These are phyloP conservation scores for Grus americana DNA, from an alignment of 2,113 vertebrate species.

Conservation along the genomic window DNA sequence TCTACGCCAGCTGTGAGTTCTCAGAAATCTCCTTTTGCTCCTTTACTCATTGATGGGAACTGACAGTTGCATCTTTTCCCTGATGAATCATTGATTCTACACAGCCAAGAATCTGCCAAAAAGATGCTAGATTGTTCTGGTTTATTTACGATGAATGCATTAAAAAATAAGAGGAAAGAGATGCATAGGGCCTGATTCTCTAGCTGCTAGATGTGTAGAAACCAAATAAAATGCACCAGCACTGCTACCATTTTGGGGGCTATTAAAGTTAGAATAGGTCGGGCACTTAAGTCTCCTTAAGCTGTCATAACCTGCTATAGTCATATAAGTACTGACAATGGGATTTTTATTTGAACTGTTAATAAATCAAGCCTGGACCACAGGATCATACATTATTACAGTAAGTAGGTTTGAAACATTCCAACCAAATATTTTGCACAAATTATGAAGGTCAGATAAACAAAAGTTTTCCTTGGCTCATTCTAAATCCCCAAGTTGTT, in stretches of 20 bases:
- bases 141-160: not conserved
- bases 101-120: not conserved
- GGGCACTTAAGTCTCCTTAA: not conserved
- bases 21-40: not conserved
- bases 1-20: not conserved
- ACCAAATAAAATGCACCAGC: not conserved
- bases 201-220: not conserved
- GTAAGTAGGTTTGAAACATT: not conserved
- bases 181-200: not conserved
- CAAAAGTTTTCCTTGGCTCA: accelerated
- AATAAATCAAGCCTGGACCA: not conserved
- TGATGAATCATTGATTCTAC: not conserved
- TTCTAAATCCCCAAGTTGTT: not conserved
- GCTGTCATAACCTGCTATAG: not conserved
- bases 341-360: not conserved
- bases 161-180: not conserved
- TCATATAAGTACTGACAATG: not conserved
- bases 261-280: not conserved
- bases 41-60: not conserved
- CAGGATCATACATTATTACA: not conserved
- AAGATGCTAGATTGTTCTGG: not conserved
- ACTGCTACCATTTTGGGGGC: not conserved
- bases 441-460: not conserved
- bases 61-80: not conserved
- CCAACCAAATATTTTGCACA: not conserved